Base-by-base conservation (phyloP, 2,888 invertebrate species). In the Agonopterix subpropinquella region DNA sequence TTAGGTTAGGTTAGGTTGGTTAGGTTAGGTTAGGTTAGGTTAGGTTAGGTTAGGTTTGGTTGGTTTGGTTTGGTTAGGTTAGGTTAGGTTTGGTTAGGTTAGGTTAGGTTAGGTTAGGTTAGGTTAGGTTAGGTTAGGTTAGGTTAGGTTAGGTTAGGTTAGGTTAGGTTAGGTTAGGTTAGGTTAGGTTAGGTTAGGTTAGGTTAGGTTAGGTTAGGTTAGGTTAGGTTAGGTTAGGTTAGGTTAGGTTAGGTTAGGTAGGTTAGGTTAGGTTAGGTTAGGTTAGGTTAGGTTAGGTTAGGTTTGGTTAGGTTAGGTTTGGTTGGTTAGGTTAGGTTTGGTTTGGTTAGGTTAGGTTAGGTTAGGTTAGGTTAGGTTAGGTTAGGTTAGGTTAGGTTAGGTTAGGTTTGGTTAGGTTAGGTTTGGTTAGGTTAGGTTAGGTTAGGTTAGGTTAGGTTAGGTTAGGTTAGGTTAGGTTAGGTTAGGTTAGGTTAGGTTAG, bases 71-170 rank as follows among this genome's bases (percentile, higher is more conserved):
- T 54, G 50, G 54, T 52, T 54, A 52, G 50, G 54, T 52, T 54
- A 52, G 50, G 54, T 52, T 54, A 52, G 50, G 54, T 52, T 54
- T 54, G 50, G 54, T 52, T 54, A 52, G 50, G 54, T 52, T 54
- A 52, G 52, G 54, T 52, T 54, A 52, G 52, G 54, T 52, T 54
- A 52, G 52, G 54, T 54, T 54, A 54, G 54, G 54, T 54, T 54
- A 54, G 54, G 54, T 54, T 54, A 54, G 54, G 54, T 54, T 54
- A 54, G 54, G 54, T 54, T 54, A 54, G 54, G 54, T 54, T 54
- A 54, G 54, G 54, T 54, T 54, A 54, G 54, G 54, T 54, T 54
- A 54, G 54, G 54, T 52, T 54, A 52, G 52, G 51, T 54, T 54
- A 54, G 52, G 53, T 51, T 52, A 54, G 51, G 51, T 54, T 52